Evolutionary conservation across 2,113 vertebrate genomes (phyloP).

Genomic region (Megaleporinus macrocephalus): DNA sequence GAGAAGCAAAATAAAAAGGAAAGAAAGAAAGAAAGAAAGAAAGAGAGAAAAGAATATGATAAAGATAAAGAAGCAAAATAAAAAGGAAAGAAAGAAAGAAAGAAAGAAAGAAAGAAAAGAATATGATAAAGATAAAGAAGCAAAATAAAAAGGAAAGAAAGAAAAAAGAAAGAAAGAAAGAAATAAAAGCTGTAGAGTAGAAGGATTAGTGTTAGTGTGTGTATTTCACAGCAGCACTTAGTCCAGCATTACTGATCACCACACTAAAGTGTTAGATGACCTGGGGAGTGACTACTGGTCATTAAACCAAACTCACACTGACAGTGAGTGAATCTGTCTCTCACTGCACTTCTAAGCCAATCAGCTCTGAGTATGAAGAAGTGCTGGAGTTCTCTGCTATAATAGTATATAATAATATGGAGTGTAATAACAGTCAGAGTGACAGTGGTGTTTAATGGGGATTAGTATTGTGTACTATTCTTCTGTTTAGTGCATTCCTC

Average conservation of each 20-base stretch:
- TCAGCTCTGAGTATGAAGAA: neutral
- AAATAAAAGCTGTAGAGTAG: conserved; percentile 19
- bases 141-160: conserved; percentile 19
- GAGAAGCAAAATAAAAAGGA: too few relatives aligned
- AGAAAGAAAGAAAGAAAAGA: neutral
- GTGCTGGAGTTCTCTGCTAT: neutral
- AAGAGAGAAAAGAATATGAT: neutral
- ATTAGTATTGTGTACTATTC: conserved; percentile 1
- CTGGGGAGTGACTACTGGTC: neutral
- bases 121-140: neutral
- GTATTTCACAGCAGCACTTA: too few relatives aligned
- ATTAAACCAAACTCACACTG: neutral
- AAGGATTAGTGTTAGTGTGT: too few relatives aligned
- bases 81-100: conserved; percentile 41
- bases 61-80: too few relatives aligned
- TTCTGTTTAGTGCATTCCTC: conserved; percentile 27
- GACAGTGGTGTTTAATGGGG: conserved; percentile 6
- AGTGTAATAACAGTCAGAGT: neutral
- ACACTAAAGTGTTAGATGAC: too few relatives aligned
- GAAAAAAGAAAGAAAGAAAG: conserved; percentile 52
- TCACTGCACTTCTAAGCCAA: too few relatives aligned
- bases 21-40: neutral
- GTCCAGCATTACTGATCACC: too few relatives aligned
- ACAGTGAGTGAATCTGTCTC: conserved; percentile 15
- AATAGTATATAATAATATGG: neutral